Percentiles rank a stretch among this genome's conserved stretches.
phyloP scores from a whole-genome alignment of 2,113 vertebrate species.

The Cygnus atratus region DNA sequence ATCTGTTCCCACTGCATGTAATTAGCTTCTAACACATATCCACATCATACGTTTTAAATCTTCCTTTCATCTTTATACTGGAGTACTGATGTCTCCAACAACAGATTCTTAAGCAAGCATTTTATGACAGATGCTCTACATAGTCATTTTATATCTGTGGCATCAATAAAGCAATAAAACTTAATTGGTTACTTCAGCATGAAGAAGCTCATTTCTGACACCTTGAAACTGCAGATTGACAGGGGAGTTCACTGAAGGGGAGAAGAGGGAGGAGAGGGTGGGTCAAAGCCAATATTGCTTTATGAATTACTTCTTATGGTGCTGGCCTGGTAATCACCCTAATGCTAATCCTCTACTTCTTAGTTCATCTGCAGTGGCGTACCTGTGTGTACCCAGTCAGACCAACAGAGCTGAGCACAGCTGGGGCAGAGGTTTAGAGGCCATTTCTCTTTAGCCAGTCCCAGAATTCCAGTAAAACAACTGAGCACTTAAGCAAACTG shows the following conservation, averaged over 20 bases:
- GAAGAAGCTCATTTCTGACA: constrained; percentile 2
- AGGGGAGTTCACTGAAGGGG: background rate
- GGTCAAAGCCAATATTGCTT: background rate
- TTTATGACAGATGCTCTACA: constrained; percentile 72
- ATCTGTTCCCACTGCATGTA: constrained; percentile 46
- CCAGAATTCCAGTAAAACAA: background rate
- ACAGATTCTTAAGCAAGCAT: constrained; percentile 56
- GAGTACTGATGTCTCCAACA: constrained; percentile 52
- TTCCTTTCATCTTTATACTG: constrained; percentile 67
- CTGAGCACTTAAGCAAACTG: background rate
- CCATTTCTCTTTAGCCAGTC: background rate
- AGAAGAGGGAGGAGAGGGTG: background rate
- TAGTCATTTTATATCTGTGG: constrained; percentile 53
- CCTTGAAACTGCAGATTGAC: constrained; percentile 9
- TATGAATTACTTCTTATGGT: background rate
- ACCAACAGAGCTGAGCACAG: background rate
- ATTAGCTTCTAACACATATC: constrained; percentile 67
- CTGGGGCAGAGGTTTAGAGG: background rate
- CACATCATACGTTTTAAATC: constrained; percentile 63
- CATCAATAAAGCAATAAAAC: constrained; percentile 68
- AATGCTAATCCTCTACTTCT: background rate
- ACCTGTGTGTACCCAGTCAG: background rate
- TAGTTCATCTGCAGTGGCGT: background rate
- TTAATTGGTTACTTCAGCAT: constrained; percentile 65
- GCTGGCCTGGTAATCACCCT: background rate